phyloP scores from a whole-genome alignment of 2,797 vertebrate species.

The Enteromius argenteus region DNA sequence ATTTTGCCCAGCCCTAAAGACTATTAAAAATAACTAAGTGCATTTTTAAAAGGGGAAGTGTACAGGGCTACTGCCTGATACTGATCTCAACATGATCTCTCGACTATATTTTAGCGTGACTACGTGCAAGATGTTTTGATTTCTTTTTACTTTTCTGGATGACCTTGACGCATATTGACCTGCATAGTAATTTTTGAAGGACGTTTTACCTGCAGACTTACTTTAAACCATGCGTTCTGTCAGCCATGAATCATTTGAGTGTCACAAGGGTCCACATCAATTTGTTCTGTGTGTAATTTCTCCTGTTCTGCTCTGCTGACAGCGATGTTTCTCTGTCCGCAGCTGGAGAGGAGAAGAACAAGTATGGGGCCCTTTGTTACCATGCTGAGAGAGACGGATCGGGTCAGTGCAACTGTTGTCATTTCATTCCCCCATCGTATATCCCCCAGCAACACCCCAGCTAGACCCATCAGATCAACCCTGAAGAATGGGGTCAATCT shows the following conservation, averaged over 20 bases:
- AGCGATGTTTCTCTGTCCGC: constrained; percentile 45
- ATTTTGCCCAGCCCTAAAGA: too few relatives aligned
- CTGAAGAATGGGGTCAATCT: constrained; percentile 64
- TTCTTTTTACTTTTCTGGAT: background rate
- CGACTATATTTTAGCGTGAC: too few relatives aligned
- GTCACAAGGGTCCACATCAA: constrained; percentile 40
- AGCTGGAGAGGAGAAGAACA: constrained; percentile 47
- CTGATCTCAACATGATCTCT: background rate
- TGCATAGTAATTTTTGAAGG: constrained; percentile 3
- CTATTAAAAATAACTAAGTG: background rate
- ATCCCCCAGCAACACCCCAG: constrained; percentile 17
- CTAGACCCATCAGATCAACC: constrained; percentile 53
- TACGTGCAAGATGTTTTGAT: background rate
- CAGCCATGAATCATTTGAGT: constrained; percentile 31
- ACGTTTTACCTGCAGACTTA: background rate
- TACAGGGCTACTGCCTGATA: background rate
- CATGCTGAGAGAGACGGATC: constrained; percentile 52
- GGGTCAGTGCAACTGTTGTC: constrained; percentile 63
- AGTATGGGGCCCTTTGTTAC: constrained; percentile 49
- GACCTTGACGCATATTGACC: constrained; percentile 7
- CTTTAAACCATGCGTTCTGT: background rate
- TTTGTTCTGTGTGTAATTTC: constrained; percentile 54
- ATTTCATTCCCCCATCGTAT: constrained; percentile 39
- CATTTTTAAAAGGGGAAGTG: background rate
- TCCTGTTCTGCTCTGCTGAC: constrained; percentile 48